Evolutionary conservation across 2,888 invertebrate species (phyloP).

Genomic region (Anorthoa munda): DNA sequence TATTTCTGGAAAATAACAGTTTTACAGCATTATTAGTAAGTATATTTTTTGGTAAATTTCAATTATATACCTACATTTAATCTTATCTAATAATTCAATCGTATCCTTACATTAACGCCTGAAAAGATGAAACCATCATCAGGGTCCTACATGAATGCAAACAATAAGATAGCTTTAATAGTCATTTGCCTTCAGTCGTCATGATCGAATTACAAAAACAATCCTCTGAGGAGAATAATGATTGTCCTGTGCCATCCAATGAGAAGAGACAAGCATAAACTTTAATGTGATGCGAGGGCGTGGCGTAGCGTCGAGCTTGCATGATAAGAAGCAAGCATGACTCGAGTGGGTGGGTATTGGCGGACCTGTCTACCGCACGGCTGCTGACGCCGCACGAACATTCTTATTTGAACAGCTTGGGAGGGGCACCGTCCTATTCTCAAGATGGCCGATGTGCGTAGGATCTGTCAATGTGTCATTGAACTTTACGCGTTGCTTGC

Average conservation of each 20-base stretch:
- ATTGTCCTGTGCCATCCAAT: constrained; percentile 5
- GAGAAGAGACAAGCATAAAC: not conserved
- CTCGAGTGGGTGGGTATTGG: constrained; percentile 24
- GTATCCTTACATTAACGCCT: too few species aligned
- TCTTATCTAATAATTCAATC: too few species aligned
- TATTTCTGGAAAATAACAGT: too few species aligned
- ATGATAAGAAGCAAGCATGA: constrained; percentile 7
- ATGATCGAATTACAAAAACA: not conserved
- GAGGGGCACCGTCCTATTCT: constrained; percentile 23
- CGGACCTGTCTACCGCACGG: not conserved
- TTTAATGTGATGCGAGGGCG: constrained; percentile 30
- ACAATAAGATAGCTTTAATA: not conserved
- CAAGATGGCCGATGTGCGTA: constrained; percentile 36
- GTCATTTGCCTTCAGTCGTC: not conserved
- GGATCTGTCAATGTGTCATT: not conserved
- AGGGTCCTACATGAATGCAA: not conserved
- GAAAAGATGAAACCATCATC: too few species aligned
- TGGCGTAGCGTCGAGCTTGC: constrained; percentile 25
- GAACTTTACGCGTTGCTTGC: not conserved
- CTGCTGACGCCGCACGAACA: not conserved
- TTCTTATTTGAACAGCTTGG: constrained; percentile 14
- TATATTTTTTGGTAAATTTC: too few species aligned
- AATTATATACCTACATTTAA: too few species aligned
- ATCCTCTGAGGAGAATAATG: not conserved
- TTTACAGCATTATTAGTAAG: too few species aligned